phyloP scores from a whole-genome alignment of 1,140 invertebrate genomes.

The Battus philenor region DNA sequence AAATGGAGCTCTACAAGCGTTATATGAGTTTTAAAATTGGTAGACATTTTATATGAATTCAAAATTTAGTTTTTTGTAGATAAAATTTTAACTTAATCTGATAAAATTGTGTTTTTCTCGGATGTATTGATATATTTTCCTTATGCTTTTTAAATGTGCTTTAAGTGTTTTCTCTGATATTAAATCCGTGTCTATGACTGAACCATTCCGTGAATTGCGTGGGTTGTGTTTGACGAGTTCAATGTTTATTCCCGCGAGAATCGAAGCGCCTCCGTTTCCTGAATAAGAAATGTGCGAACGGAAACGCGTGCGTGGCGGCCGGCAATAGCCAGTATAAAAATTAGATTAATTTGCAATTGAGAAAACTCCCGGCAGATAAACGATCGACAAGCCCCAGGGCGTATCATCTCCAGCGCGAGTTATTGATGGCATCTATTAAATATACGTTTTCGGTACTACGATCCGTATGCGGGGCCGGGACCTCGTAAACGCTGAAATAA shows the following conservation, averaged over 20 bases:
- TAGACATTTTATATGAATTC: conserved; percentile 40
- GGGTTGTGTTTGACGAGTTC: not conserved
- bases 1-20: conserved; percentile 46
- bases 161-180: conserved; percentile 48
- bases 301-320: conserved; percentile 29
- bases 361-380: conserved; percentile 61
- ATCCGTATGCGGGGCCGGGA: conserved; percentile 35
- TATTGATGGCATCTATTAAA: conserved; percentile 76
- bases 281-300: conserved; percentile 47
- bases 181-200: conserved; percentile 56
- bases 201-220: conserved; percentile 34
- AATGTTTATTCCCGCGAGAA: conserved; percentile 30
- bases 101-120: conserved; percentile 50
- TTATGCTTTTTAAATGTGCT: conserved; percentile 66
- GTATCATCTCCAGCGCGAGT: conserved; percentile 64
- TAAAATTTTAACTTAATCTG: conserved; percentile 35
- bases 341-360: conserved; percentile 73
- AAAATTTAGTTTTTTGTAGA: conserved; percentile 33
- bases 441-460: conserved; percentile 62
- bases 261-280: conserved; percentile 43
- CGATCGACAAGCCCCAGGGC: conserved; percentile 53
- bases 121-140: conserved; percentile 42
- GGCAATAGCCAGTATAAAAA: conserved; percentile 44
- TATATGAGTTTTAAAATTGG: conserved; percentile 46
- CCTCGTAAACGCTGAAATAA: conserved; percentile 57